A percentile compares a stretch with the other conserved stretches of the same genome.
phyloP scores from a whole-genome alignment of 2,888 invertebrate genomes.

The Alentia gelatinosa region DNA sequence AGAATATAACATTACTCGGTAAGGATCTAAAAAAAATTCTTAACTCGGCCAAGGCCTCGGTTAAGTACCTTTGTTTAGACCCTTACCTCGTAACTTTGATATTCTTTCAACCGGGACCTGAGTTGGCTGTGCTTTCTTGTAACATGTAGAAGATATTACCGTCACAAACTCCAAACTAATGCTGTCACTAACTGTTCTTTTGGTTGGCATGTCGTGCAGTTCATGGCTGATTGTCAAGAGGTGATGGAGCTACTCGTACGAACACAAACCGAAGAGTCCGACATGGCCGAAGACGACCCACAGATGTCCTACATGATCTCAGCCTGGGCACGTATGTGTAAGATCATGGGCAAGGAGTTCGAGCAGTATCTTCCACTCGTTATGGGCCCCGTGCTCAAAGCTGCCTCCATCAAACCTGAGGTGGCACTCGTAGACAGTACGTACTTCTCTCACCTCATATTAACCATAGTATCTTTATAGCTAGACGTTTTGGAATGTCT shows the following conservation, averaged over 20 bases:
- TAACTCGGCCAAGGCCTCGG: no score
- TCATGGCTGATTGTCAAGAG: slow-evolving; percentile 67
- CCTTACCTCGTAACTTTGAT: no score
- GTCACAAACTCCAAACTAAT: no score
- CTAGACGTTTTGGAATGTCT: no score
- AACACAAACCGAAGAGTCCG: slow-evolving; percentile 67
- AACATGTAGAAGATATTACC: no score
- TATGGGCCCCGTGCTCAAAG: slow-evolving; percentile 96
- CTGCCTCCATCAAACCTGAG: slow-evolving; percentile 95
- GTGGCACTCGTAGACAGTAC: slow-evolving; percentile 92
- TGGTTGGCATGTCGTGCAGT: no score
- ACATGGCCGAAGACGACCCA: slow-evolving; percentile 92
- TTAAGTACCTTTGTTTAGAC: no score
- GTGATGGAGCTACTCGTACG: slow-evolving; percentile 67
- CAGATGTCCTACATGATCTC: slow-evolving; percentile 98
- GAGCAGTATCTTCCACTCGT: slow-evolving; percentile 95
- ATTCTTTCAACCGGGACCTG: no score
- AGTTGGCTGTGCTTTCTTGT: no score
- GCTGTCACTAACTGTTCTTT: no score
- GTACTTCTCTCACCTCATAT: slow-evolving; percentile 33
- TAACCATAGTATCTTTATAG: background rate
- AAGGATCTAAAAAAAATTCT: no score
- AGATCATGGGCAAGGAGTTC: slow-evolving; percentile 92
- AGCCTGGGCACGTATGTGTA: slow-evolving; percentile 99
- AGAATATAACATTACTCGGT: no score